A percentile compares a stretch with the other conserved stretches of the same genome.
phyloP scores from a whole-genome alignment of 1,140 invertebrate species.

The Drosophila bipectinata region DNA sequence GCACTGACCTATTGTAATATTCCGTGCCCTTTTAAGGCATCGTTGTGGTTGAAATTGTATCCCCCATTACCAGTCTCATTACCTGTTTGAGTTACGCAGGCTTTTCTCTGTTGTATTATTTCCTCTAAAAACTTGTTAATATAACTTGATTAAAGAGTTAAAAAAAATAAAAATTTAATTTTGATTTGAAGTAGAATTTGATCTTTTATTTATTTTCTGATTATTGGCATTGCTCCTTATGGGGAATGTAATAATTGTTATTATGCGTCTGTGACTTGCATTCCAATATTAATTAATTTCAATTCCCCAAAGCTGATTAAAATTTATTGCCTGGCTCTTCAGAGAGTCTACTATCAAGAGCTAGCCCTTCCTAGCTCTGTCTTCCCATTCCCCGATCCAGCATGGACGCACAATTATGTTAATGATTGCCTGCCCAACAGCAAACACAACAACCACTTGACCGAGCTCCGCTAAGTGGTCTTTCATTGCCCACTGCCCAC shows the following conservation, averaged over 20 bases:
- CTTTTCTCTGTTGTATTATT: neutral
- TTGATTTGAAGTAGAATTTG: no score
- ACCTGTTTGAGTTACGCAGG: neutral
- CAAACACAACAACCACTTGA: slow-evolving; percentile 57
- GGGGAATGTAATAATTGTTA: neutral
- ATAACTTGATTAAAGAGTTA: no score
- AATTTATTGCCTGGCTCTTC: slow-evolving; percentile 27
- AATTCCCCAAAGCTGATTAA: slow-evolving; percentile 29
- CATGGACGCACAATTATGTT: slow-evolving; percentile 65
- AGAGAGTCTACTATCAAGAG: neutral
- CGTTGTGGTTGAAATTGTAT: slow-evolving; percentile 20
- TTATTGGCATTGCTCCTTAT: no score
- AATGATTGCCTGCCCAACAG: slow-evolving; percentile 51
- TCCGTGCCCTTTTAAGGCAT: slow-evolving; percentile 16
- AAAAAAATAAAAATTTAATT: no score
- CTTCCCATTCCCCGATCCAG: slow-evolving; percentile 12
- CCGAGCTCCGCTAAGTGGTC: slow-evolving; percentile 28
- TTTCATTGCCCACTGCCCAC: slow-evolving; percentile 30
- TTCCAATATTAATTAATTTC: slow-evolving; percentile 27
- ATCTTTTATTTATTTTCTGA: no score
- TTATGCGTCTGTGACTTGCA: slow-evolving; percentile 16
- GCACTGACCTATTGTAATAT: slow-evolving; percentile 67
- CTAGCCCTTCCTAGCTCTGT: slow-evolving; percentile 4
- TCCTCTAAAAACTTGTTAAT: no score
- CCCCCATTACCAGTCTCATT: slow-evolving; percentile 6